Base-by-base conservation (phyloP, 1,140 invertebrate genomes). In the Helicoverpa armigera region DNA sequence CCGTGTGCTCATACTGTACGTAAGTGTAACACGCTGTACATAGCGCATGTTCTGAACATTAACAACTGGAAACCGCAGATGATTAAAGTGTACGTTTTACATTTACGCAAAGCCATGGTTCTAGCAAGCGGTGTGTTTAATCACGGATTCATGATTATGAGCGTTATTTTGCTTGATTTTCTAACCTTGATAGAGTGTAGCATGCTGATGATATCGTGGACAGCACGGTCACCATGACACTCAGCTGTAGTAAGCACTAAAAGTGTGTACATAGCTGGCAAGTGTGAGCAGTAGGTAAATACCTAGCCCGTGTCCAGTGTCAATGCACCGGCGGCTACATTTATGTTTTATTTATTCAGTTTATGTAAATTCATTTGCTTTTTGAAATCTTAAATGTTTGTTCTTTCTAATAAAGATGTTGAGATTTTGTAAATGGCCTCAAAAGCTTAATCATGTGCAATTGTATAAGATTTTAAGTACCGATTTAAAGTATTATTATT, bases 101-200 rank as follows among this genome's bases (percentile, higher is more conserved):
- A 23, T 69, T 18, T 50, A 69, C 43, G 43, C 65, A 69, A 69
- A 69, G 16, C 16, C 18, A 31, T 35, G 14, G n/a, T 65, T 58
- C 14, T 58, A 58, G 7, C 14, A 43, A 63, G 31, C 29, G 31
- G 16, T 43, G 43, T 50, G 65, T 43, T 16, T 35, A 16, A 67
- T 50, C 16, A 69, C 12, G 65, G 50, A 69, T 69, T 48, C 35
- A 69, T 50, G 65, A n/a, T 23, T 43, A 69, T 48, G 63, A 67
- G 43, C 35, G 48, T 67, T 67, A 48, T 67, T 67, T 67, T 48
- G 63, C 63, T 16, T 67, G 63, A 67, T 48, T 67, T 63, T 63
- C 29, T 31, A 63, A 50, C 63, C 63, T 67, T 67, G 35, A 48
- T 67, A 67, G 63, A 18, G 63, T 50, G 58, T 18, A 7, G 43